Evolutionary conservation across 2,888 invertebrate species (phyloP), one percentile per base, ranked within the genome.

Genomic region (Agrotis ipsilon): DNA sequence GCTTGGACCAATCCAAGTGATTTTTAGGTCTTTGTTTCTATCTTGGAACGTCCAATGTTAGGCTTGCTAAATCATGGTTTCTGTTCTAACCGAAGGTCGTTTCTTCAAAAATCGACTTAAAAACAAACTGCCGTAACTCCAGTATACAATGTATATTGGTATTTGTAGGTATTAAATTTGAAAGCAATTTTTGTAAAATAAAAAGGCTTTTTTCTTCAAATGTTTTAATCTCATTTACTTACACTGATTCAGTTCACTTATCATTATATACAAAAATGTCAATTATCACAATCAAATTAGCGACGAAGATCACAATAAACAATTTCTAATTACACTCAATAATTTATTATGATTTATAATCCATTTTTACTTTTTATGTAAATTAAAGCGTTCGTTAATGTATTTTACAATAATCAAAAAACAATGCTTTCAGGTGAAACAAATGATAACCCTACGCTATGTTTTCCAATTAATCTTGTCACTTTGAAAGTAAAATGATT

Each of bases 281-380:
- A 88, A 88, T 87, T 83, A 95, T 95, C 94, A 95, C 95, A 95
- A 92, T 94, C 89, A 94, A 94, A 94, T 92, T 91, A 94, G 93
- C 92, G 88, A 91, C 87, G 87, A 89, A 88, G 89, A 89, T 89
- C 89, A 90, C 89, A 88, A 88, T 82, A 89, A 87, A 90, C 88
- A 90, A 89, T 89, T 72, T 88, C 91, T 92, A 92, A 86, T 91
- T 89, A 91, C 90, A 92, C 83, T 88, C 89, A 88, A 90, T 86
- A 86, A 86, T 77, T 54, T 55, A 55, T 32, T 89, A 89, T 89
- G 88, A 88, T 89, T 88, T 89, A 85, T 84, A 88, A 87, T 88
- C 84, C 79, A 81, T 86, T 86, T 84, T 86, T 80, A 84, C 81
- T 85, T 80, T n/a, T 72, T 72, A 76, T 82, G 66, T 49, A 82